Evolutionary conservation across 2,113 vertebrate genomes (phyloP), one percentile per base, ranked within the genome.

Genomic region (Paradoxurus hermaphroditus): DNA sequence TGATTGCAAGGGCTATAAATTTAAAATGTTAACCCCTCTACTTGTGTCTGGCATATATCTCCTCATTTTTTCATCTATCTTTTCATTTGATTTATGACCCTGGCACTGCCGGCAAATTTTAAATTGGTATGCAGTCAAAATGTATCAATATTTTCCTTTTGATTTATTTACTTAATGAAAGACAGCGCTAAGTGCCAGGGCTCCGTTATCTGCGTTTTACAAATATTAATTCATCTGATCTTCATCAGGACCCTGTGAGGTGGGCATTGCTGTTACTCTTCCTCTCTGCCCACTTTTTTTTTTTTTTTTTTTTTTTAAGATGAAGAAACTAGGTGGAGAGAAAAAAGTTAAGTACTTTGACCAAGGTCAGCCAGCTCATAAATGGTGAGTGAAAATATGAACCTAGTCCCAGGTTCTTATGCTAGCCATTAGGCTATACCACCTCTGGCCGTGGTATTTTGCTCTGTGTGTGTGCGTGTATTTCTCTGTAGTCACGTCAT

Each of bases 101-200:
- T 51, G 65, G 51, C 65, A 75, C 8, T 70, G 39, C 29, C 67
- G 1, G 44, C 23, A 83, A 13, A 79, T 89, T 86, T 49, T 56
- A 86, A 89, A 86, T 73, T 86, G 46, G 53, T 89, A 31, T 41
- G 16, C 67, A 62, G 75, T 86, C 67, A 90, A 83, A 83, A 89
- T 34, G 49, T 51, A 68, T 81, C 46, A 63, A 6, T 59, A 49
- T 84, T 95, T 92, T 78, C 46, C 36, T 79, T 88, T 51, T 62
- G 53, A 86, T 87, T 90, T 96, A 56, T 70, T 90, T 94, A 87
- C 82, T 94, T 85, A 88, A 67, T 12, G 39, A 78, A 87, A 95
- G 62, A 67, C 3, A 13, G 29, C 41, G 23, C 8, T 86, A 59
- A 27, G 34, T 41, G 34, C 53, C 21, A 59, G 49, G 63, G 27